Base-by-base conservation (phyloP, 2,888 invertebrate genomes). In the Rosalia funebris region DNA sequence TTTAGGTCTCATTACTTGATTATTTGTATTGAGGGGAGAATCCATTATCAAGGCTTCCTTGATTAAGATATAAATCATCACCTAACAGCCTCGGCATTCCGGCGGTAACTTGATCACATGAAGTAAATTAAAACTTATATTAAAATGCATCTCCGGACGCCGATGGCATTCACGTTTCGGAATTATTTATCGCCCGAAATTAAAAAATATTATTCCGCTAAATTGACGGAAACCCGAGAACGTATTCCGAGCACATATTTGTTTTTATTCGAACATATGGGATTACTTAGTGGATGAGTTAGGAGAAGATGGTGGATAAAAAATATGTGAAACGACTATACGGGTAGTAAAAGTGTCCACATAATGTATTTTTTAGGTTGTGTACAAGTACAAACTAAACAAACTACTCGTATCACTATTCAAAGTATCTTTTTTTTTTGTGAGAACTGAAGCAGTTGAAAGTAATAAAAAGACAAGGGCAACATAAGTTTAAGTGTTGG, bases 11-110 rank as follows among this genome's bases (percentile, higher is more conserved):
- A 74, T 76, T 76, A 75, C 72, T 70, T 70, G 69, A 74, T 75
- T 74, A 74, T 73, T 72, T 73, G 70, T 72, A 71, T 71, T 65
- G 72, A 70, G 71, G 73, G 71, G 66, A 65, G 68, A 72, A 72
- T 73, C 73, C 75, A 74, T 53, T 53, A 53, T 53, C 53, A 71
- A 63, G 71, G 56, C 63, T 59, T 63, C 59, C 73, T 74, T 75
- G 77, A 78, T 78, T 76, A 75, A 77, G 78, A 75, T 70, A 77
- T 77, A 77, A 77, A 78, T 78, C 78, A 78, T 75, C 75, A 73
- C 72, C 73, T 73, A 61, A 68, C 70, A 67, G 71, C 70, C 68
- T 60, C 68, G 46, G 69, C 72, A 75, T 75, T 75, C 75, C 75
- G 57, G 60, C 70, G 71, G 67, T 70, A 73, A 66, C 61, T 68